Percentiles rank a stretch among this genome's conserved stretches.
Conservation (phyloP, 2,113 vertebrate species). For the Dryoscopus gambensis region DNA sequence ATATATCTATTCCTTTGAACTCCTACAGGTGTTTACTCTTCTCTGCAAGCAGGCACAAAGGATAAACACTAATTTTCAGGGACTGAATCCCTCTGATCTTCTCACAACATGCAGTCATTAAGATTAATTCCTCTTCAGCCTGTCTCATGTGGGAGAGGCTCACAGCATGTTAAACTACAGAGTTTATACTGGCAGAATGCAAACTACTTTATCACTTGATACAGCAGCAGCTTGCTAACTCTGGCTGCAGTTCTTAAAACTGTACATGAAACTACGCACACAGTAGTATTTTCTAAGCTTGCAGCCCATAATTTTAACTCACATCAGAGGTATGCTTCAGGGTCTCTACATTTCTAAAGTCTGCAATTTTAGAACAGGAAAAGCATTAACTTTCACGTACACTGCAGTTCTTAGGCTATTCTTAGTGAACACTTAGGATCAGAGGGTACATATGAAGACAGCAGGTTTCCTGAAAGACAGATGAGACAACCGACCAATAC, state of each 20-base stretch:
- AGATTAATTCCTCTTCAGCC: background rate
- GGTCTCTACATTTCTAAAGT: background rate
- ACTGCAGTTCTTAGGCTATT: background rate
- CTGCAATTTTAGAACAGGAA: background rate
- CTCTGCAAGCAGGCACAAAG: background rate
- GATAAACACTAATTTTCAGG: background rate
- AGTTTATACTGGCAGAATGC: background rate
- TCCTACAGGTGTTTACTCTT: background rate
- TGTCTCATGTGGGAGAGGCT: background rate
- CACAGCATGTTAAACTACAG: background rate
- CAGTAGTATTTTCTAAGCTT: background rate
- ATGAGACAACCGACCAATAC: background rate
- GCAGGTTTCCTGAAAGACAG: background rate
- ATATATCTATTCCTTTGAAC: background rate
- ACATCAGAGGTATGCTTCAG: background rate
- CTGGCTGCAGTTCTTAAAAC: background rate
- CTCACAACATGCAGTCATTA: conserved; percentile 30
- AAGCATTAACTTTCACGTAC: background rate
- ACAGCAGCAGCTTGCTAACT: background rate
- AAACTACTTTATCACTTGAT: conserved; percentile 19
- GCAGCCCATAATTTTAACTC: background rate
- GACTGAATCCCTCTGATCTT: background rate
- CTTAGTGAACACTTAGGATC: background rate
- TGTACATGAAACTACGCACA: background rate
- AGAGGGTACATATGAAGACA: background rate